Base-by-base conservation (phyloP, 2,797 vertebrate genomes). In the Crocodylus rhombifer region DNA sequence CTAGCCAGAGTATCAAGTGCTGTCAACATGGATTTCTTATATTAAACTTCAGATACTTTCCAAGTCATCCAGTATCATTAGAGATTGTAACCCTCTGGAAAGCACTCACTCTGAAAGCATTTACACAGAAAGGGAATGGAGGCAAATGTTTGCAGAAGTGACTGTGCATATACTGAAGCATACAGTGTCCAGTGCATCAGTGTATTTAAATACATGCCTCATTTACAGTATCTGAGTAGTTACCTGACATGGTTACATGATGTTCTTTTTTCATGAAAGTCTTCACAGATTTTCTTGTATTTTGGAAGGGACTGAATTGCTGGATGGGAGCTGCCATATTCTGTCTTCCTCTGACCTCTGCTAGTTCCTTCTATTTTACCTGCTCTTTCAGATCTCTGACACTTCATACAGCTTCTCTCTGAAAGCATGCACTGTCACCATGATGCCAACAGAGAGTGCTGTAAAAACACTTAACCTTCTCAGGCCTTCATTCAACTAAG, bases 381-480 rank as follows among this genome's bases (percentile, higher is more conserved):
- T 2, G 11, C 33, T 74, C 63, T n/a, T 2, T 6, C 25, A 25
- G 5, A 56, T 87, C 77, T 77, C 21, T 92, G 7, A 0, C 77
- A 1, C 23, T 21, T 64, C 15, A 56, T 15, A 80, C 30, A 73
- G n/a, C 4, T 56, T 76, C 3, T 51, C 5, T 75, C 65, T 69
- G 51, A 51, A 33, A 77, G 3, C 9, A 1, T 17, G 21, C 13
- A 26, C 28, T 82, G 21, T 15, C 57, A 2, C 17, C 51, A 63
- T 76, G 1, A 1, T 57, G 42, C n/a, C 3, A 18, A 26, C 6
- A 77, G 2, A 28, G 0, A 2, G 20, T 1, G 13, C 67, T 89
- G 62, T 42, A 86, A 57, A 42, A 69, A 9, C 75, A 63, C 9
- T 42, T 80, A 17, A 17, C 74, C 28, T 26, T 6, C 18, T n/a